Percentiles rank a stretch among this genome's conserved stretches.
phyloP scores from a whole-genome alignment of 2,113 vertebrate species.

The Paraplagusia blochii region DNA sequence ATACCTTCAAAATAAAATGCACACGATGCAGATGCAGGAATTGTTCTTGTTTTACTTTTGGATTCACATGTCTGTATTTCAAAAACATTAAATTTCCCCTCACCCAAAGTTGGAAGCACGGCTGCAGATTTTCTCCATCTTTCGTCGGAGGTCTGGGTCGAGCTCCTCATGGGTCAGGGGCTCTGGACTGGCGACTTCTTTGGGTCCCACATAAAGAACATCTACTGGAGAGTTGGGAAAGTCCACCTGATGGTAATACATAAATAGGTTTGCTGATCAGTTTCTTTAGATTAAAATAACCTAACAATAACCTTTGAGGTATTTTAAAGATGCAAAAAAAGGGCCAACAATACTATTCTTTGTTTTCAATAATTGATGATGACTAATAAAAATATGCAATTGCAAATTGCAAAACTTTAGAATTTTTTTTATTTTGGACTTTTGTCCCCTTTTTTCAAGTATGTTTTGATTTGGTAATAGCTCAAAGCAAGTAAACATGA shows the following conservation, averaged over 20 bases:
- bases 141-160: slow-evolving; percentile 79
- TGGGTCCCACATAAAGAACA: slow-evolving; percentile 85
- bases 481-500: no score
- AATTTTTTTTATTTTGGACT: no score
- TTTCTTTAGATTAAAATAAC: not conserved
- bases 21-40: not conserved
- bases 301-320: not conserved
- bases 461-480: no score
- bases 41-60: not conserved
- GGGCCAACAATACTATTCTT: no score
- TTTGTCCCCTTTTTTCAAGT: no score
- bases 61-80: not conserved
- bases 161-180: slow-evolving; percentile 79
- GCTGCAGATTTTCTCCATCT: slow-evolving; percentile 84
- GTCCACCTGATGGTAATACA: slow-evolving; percentile 79
- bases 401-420: no score
- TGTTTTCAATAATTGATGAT: no score
- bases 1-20: no score
- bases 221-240: slow-evolving; percentile 84
- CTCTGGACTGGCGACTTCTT: slow-evolving; percentile 69
- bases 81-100: slow-evolving; percentile 21
- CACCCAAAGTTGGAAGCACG: slow-evolving; percentile 85
- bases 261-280: not conserved
- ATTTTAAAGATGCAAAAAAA: no score
- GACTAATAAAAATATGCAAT: no score